Percentiles rank a stretch among this genome's conserved stretches.
Evolutionary conservation across 2,797 vertebrate genomes (phyloP).

Genomic region (Myripristis murdjan): DNA sequence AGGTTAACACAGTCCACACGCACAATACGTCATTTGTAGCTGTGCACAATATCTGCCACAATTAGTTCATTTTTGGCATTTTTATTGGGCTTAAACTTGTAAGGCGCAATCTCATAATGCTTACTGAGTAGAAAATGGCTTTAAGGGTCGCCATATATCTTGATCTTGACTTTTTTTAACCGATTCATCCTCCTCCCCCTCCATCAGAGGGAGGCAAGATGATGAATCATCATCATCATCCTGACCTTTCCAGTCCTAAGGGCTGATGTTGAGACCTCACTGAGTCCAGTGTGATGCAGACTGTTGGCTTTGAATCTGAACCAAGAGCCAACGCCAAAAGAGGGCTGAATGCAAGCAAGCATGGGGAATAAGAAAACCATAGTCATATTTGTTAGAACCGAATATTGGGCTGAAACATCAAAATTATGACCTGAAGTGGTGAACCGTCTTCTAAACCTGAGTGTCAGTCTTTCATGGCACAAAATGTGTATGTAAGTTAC

Average conservation of each 20-base stretch:
- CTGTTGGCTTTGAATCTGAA: slow-evolving; percentile 39
- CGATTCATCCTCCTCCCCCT: neutral
- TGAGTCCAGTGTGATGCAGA: slow-evolving; percentile 10
- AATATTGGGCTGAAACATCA: neutral
- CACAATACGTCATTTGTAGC: neutral
- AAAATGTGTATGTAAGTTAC: neutral
- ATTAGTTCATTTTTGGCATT: neutral
- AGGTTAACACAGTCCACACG: neutral
- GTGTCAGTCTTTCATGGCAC: slow-evolving; percentile 4
- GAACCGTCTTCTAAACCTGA: neutral
- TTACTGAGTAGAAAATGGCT: slow-evolving; percentile 1
- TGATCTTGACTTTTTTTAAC: slow-evolving; percentile 4
- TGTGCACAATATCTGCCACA: neutral
- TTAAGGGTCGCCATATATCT: slow-evolving; percentile 1
- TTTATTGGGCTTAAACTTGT: neutral
- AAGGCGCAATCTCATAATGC: neutral
- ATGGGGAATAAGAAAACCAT: neutral
- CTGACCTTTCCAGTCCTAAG: slow-evolving; percentile 27
- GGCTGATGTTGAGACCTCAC: slow-evolving; percentile 8
- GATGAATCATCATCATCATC: slow-evolving; percentile 25
- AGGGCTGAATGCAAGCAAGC: neutral
- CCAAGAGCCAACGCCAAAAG: neutral
- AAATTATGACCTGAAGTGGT: neutral
- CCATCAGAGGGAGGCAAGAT: neutral
- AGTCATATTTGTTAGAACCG: neutral